Base-by-base conservation (phyloP, 2,888 invertebrate genomes). In the Napeogenes sylphis region DNA sequence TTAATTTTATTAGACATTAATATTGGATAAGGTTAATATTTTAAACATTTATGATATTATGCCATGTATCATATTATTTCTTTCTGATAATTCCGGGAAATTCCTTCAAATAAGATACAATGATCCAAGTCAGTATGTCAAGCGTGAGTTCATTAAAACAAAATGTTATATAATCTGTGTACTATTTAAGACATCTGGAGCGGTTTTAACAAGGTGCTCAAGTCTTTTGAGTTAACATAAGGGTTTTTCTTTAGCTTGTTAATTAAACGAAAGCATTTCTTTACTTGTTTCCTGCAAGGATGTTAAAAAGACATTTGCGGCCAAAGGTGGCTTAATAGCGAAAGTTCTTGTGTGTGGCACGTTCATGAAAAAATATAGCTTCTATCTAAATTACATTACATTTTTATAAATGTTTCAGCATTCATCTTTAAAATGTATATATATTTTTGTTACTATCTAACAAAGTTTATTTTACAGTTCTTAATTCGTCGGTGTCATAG, bases 201-300 rank as follows among this genome's bases (percentile, higher is more conserved):
- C 83, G 77, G 70, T 70, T 70, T 80, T 87, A 87, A 87, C 86
- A 85, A 85, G 85, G 81, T 81, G 74, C 85, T 85, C 71, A 72
- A 71, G 77, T 76, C 78, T 77, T 82, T 86, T 83, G 81, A 83
- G 71, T 82, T 83, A 83, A 83, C 80, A 78, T 77, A 73, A 79
- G 74, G 71, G 74, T 76, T 78, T 81, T 80, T 77, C 71, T 77
- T 78, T 73, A 82, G 78, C 78, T 80, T 80, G 82, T 84, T 87
- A 82, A 81, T 84, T 85, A 84, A 81, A 78, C 78, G 78, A 77
- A 74, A 79, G 76, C 75, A 75, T 82, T 81, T 77, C 78, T 82
- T 80, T 78, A 73, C 72, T 42, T 56, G 55, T 63, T 55, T 42
- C 45, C 5, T 42, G 69, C 65, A 62, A 71, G 66, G 70, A 71